Percentiles rank a stretch among this genome's conserved stretches.
These are phyloP conservation scores for Limanda limanda DNA, from an alignment of 2,113 vertebrate genomes.

Conservation along the genomic window DNA sequence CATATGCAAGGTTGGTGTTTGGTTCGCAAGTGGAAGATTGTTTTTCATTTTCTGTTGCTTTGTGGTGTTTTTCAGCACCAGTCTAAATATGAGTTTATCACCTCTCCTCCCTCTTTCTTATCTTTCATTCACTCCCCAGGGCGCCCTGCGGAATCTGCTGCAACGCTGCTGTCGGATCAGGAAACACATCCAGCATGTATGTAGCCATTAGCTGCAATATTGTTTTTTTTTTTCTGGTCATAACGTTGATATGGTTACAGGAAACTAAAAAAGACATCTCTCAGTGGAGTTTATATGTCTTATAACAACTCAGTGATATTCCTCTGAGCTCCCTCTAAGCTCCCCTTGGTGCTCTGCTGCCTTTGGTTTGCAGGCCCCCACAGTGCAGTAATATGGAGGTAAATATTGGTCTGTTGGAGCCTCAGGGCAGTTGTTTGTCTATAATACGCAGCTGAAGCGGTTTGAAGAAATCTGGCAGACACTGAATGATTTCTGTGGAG, in stretches of 20 bases:
- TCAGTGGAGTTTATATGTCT: not conserved
- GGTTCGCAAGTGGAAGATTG: slow-evolving; percentile 11
- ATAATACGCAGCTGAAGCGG: slow-evolving; percentile 26
- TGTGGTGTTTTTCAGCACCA: slow-evolving; percentile 22
- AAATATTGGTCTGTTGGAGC: slow-evolving; percentile 34
- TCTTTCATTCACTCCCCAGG: slow-evolving; percentile 17
- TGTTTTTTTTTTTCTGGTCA: not conserved
- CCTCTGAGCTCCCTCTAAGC: slow-evolving; percentile 1
- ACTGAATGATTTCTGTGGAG: no score
- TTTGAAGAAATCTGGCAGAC: slow-evolving; percentile 1
- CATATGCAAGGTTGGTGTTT: slow-evolving; percentile 45
- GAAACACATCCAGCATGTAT: slow-evolving; percentile 8
- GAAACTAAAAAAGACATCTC: not conserved
- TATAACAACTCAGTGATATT: not conserved
- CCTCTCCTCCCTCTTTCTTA: not conserved
- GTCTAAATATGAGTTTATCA: slow-evolving; percentile 35
- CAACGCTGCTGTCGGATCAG: slow-evolving; percentile 10
- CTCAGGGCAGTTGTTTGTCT: slow-evolving; percentile 24
- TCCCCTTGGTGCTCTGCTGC: slow-evolving; percentile 7
- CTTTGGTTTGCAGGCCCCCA: slow-evolving; percentile 23
- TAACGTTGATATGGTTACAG: not conserved
- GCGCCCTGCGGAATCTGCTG: slow-evolving; percentile 15
- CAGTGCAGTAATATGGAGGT: slow-evolving; percentile 2
- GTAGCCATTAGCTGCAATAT: not conserved
- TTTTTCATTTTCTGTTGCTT: slow-evolving; percentile 34